A percentile compares a stretch with the other conserved stretches of the same genome.
Conservation (phyloP, 92 coral and sea anemone species). For the Zoanthus sansibaricus region DNA sequence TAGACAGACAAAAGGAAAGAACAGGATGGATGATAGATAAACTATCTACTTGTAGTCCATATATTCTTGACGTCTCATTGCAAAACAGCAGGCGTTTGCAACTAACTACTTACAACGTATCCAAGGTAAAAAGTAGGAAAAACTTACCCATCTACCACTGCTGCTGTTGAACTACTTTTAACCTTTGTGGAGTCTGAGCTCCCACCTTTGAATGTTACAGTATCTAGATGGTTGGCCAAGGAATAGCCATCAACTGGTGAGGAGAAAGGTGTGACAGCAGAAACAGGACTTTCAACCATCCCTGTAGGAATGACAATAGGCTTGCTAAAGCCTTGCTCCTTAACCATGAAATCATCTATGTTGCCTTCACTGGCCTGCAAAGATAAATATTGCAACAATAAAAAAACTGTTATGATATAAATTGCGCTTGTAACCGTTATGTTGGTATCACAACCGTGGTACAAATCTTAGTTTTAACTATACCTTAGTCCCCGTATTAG, state of each 20-base stretch:
- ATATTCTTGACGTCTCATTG: too few relatives aligned
- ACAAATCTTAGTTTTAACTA: too few relatives aligned
- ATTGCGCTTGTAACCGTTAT: not conserved
- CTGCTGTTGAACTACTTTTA: not conserved
- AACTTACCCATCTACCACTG: too few relatives aligned
- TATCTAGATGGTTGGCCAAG: conserved; percentile 52
- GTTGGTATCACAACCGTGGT: too few relatives aligned
- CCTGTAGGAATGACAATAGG: conserved; percentile 96
- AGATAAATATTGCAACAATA: not conserved
- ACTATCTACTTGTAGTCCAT: too few relatives aligned
- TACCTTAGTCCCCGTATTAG: too few relatives aligned
- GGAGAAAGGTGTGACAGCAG: conserved; percentile 48
- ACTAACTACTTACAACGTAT: too few relatives aligned
- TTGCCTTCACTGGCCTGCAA: conserved; percentile 55
- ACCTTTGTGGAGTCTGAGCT: not conserved
- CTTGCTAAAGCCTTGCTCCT: conserved; percentile 54
- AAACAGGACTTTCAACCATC: conserved; percentile 64
- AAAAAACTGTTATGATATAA: not conserved
- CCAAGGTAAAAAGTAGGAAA: too few relatives aligned
- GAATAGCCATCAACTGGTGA: conserved; percentile 24
- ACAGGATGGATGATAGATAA: too few relatives aligned
- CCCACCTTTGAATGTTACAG: conserved; percentile 54
- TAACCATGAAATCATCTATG: conserved; percentile 67
- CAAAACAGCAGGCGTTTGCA: too few relatives aligned
- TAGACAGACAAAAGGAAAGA: too few relatives aligned